Evolutionary conservation across 2,888 invertebrate genomes (phyloP), one percentile per base, ranked within the genome.

Genomic region (Morpho achilles): DNA sequence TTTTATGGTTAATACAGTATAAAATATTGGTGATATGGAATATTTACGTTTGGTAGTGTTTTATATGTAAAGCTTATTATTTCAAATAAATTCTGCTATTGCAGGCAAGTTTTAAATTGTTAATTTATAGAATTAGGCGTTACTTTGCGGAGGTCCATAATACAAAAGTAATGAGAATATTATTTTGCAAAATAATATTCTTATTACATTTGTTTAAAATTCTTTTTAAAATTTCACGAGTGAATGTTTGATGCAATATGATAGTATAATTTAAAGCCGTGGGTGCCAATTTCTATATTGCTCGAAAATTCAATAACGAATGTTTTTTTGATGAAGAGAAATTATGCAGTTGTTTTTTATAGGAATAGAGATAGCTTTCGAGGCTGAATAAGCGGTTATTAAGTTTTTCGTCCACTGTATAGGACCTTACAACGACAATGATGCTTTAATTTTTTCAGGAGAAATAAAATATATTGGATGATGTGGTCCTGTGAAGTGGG

Each of bases 221-320:
- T 32, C 2, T 32, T 16, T 16, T 16, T 16, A 16, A 16, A 16
- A 16, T 16, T 16, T 16, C 16, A 16, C 16, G 16, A 16, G 23
- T 68, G 64, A 70, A 71, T 73, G 69, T 72, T 67, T 68, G 71
- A 69, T 67, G 64, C 57, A 59, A 66, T 69, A 53, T 66, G 61
- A 60, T 68, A n/a, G 70, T 70, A 58, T 64, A 16, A 16, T 16
- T 16, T 67, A 59, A 59, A 56, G 75, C 72, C 70, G 69, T 67
- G 73, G 77, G 78, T 78, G 79, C 75, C 78, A 78, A 78, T 75
- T 67, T 65, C 69, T 67, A 59, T 63, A 68, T 68, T 66, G 64
- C 73, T 76, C 73, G 68, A 71, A 68, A 64, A 67, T 70, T 64
- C 67, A 72, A 60, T 55, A 59, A 58, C 58, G 32, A 53, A 40